Evolutionary conservation across 2,113 vertebrate species (phyloP), one percentile per base, ranked within the genome.

Genomic region (Callopanchax toddi): DNA sequence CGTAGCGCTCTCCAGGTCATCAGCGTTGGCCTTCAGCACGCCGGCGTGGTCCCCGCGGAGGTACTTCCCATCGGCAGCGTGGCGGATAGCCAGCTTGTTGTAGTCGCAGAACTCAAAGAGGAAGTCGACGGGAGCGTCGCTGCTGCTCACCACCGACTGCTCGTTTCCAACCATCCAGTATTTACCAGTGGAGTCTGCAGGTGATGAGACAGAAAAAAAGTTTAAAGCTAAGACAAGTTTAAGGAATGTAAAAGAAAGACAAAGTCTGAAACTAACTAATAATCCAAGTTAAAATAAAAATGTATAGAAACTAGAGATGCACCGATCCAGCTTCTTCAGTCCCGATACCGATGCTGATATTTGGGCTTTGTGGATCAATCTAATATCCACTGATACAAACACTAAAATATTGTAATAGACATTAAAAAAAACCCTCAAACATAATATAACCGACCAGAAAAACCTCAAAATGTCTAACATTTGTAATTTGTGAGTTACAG

Each of bases 41-140:
- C 97, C 97, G 0, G 97, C 97, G 0, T 99, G 97, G 92, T 99
- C 97, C 0, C 97, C 97, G 48, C 95, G 96, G 78, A 99, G 94
- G 85, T 98, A 99, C 83, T 94, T 97, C 78, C 93, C 92, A 0
- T 96, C 95, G 0, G 64, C 49, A 50, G 85, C 84, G 20, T 90
- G 93, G 87, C 96, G 97, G 84, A 99, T 91, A 15, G 97, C 97
- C 86, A 99, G 93, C 87, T 98, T 99, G 92, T 98, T 98, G 88
- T 97, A 98, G 84, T 99, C 97, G 48, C 95, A 98, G 90, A 99
- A 99, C 90, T 99, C 96, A 1, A 99, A 94, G 86, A 95, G 94
- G 94, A 98, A 99, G 87, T 98, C 96, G 49, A 99, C 93, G 0
- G 96, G 95, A 0, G 76, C 53, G 75, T 96, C 92, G 4, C 97